Conservation (phyloP, 2,888 invertebrate genomes). For the Drosophila setosimentum region DNA sequence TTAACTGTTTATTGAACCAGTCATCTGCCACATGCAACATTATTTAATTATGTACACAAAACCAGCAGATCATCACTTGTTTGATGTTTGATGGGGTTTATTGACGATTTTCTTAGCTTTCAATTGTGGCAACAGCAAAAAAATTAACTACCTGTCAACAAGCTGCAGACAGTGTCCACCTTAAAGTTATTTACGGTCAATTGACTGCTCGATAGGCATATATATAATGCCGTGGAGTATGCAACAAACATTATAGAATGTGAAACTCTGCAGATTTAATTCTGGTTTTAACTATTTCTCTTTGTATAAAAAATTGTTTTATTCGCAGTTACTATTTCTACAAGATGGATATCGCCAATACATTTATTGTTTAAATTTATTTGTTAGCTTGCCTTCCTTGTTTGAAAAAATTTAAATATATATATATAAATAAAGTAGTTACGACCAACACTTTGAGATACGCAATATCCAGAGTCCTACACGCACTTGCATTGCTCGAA, state of each 20-base stretch:
- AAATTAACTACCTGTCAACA: conserved; percentile 52
- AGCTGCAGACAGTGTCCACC: conserved; percentile 30
- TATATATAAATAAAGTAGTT: no score
- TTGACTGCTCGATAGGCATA: not conserved
- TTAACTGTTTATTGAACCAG: conserved; percentile 54
- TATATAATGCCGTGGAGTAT: not conserved
- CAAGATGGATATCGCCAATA: not conserved
- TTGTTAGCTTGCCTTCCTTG: no score
- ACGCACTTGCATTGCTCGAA: no score
- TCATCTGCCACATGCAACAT: conserved; percentile 40
- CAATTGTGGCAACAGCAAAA: conserved; percentile 32
- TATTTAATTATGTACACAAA: conserved; percentile 63
- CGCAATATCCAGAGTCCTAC: no score
- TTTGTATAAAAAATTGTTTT: not conserved
- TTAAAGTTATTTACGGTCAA: not conserved
- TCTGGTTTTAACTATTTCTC: not conserved
- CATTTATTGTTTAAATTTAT: not conserved
- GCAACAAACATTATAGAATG: not conserved
- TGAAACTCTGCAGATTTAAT: not conserved
- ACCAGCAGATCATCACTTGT: conserved; percentile 1
- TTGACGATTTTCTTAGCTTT: conserved; percentile 28
- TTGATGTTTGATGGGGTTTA: conserved; percentile 4
- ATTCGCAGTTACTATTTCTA: not conserved
- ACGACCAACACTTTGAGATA: no score
- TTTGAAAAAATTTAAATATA: no score